These are phyloP conservation scores for Drosophila suboccidentalis DNA, from an alignment of 2,888 invertebrate species.

Conservation along the genomic window DNA sequence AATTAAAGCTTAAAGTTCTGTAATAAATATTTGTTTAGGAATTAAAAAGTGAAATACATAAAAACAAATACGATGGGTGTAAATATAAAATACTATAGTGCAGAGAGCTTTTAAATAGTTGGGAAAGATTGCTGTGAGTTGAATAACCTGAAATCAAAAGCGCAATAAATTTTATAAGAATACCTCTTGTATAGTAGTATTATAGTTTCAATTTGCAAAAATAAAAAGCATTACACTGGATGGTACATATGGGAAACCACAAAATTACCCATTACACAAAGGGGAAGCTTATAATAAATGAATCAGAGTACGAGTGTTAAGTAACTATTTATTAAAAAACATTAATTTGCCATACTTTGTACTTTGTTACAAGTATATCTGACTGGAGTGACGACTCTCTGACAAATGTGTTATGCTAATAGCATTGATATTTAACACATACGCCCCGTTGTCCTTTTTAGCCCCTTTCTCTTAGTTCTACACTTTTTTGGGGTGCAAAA, in stretches of 20 bases:
- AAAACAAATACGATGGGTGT: neutral
- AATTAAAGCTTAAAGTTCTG: neutral
- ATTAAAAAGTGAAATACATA: neutral
- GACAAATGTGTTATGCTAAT: neutral
- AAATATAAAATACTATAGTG: no score
- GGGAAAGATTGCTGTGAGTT: no score
- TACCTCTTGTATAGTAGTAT: neutral
- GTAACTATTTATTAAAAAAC: neutral
- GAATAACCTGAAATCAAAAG: neutral
- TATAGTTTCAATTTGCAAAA: neutral
- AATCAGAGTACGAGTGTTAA: neutral
- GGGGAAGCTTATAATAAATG: neutral
- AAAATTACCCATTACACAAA: no score
- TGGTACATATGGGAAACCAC: conserved; percentile 7
- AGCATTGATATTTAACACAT: conserved; percentile 17
- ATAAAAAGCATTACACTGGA: neutral
- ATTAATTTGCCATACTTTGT: neutral
- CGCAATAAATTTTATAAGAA: neutral
- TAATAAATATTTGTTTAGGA: neutral
- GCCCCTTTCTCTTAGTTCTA: neutral
- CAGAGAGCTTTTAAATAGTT: no score
- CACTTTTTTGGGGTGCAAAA: conserved; percentile 20
- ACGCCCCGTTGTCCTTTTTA: conserved; percentile 8
- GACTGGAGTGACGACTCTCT: neutral
- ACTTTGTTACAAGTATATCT: neutral